A percentile compares a stretch with the other conserved stretches of the same genome.
phyloP scores from a whole-genome alignment of 2,113 vertebrate species.

The Setophaga coronata region DNA sequence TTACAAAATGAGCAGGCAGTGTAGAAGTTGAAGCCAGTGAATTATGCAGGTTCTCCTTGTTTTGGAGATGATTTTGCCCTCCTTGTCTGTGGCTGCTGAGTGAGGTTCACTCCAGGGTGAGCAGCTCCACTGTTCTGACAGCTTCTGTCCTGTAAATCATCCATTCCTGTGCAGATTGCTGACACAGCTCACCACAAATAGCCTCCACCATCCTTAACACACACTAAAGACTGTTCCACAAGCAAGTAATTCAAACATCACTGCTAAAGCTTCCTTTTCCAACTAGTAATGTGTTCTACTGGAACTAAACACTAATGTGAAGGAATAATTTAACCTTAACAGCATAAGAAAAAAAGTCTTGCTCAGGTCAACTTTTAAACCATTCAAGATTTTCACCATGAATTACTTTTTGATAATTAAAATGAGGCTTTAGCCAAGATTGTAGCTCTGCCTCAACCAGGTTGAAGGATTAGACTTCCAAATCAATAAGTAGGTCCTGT shows the following conservation, averaged over 20 bases:
- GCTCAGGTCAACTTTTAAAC: neutral
- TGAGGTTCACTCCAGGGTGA: neutral
- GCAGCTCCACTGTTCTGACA: neutral
- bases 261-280: neutral
- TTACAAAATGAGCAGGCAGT: neutral
- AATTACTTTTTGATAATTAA: neutral
- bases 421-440: neutral
- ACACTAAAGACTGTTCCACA: neutral
- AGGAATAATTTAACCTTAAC: neutral
- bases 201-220: neutral
- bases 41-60: neutral
- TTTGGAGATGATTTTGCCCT: neutral
- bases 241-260: neutral
- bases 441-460: neutral
- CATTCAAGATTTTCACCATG: neutral
- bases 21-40: neutral
- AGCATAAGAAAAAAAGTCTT: neutral
- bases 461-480: neutral
- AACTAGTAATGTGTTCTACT: neutral
- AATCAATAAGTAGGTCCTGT: neutral
- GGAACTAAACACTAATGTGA: neutral
- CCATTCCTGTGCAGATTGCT: slow-evolving; percentile 27
- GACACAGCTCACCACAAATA: slow-evolving; percentile 43
- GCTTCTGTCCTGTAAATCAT: slow-evolving; percentile 9
- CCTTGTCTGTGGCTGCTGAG: neutral